phyloP scores from a whole-genome alignment of 2,888 invertebrate species.

The Toxonevra muliebris region DNA sequence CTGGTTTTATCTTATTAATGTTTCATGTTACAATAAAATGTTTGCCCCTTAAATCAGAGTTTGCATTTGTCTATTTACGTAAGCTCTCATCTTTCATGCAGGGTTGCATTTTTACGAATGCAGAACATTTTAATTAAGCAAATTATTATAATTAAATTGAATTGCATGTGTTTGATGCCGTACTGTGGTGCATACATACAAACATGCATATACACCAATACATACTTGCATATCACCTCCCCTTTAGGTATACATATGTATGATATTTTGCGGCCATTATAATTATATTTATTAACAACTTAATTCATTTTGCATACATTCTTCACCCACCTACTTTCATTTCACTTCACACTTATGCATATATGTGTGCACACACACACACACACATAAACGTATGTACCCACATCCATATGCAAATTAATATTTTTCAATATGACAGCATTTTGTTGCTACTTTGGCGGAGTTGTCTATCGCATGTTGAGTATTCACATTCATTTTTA shows the following conservation, averaged over 20 bases:
- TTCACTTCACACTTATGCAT: neutral
- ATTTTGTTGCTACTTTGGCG: slow-evolving; percentile 17
- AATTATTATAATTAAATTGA: slow-evolving; percentile 39
- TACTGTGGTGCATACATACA: neutral
- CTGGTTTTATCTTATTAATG: no score
- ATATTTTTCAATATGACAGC: slow-evolving; percentile 14
- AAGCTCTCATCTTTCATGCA: neutral
- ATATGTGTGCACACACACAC: no score
- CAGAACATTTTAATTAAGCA: slow-evolving; percentile 40
- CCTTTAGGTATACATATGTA: neutral
- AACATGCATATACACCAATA: neutral
- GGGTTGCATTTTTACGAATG: slow-evolving; percentile 22
- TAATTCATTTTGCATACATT: slow-evolving; percentile 23
- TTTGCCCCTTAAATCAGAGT: neutral
- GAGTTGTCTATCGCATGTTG: neutral
- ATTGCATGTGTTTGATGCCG: slow-evolving; percentile 21
- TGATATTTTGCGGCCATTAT: neutral
- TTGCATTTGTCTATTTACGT: neutral
- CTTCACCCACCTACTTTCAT: neutral
- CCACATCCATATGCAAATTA: slow-evolving; percentile 19
- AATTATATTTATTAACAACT: slow-evolving; percentile 27
- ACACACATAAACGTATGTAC: neutral
- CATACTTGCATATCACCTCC: neutral
- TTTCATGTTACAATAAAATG: no score
- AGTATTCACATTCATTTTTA: neutral